Evolutionary conservation across 2,113 vertebrate species (phyloP).

Genomic region (Prochilodus magdalenae): DNA sequence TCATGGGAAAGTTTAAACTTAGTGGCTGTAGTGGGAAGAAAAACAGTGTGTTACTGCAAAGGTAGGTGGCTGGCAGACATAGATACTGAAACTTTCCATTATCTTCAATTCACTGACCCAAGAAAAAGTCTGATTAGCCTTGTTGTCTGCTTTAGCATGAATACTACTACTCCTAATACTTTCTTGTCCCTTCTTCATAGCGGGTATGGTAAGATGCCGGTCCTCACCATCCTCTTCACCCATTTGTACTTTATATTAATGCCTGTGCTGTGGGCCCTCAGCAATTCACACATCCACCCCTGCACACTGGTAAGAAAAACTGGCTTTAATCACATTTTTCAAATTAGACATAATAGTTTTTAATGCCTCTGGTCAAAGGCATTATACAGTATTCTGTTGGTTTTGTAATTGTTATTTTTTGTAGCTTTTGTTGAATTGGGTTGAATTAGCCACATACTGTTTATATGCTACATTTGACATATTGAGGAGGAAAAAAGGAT

Average conservation of each 20-base stretch:
- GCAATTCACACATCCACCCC: constrained; percentile 58
- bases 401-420: too few species aligned
- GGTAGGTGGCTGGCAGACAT: too few species aligned
- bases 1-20: too few species aligned
- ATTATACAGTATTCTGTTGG: too few species aligned
- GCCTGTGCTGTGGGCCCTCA: constrained; percentile 53
- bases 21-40: too few species aligned
- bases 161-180: neutral
- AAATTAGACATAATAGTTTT: neutral
- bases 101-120: neutral
- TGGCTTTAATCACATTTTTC: neutral
- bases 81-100: neutral
- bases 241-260: constrained; percentile 59
- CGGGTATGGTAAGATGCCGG: constrained; percentile 77
- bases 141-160: neutral
- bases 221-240: constrained; percentile 58
- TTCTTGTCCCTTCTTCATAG: constrained; percentile 53
- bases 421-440: too few species aligned
- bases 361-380: too few species aligned
- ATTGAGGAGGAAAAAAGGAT: too few species aligned
- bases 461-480: too few species aligned
- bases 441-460: too few species aligned
- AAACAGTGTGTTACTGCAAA: too few species aligned
- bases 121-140: too few species aligned
- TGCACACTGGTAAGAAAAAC: constrained; percentile 72